Evolutionary conservation across 2,113 vertebrate species (phyloP).

Genomic region (Platysternon megacephalum): DNA sequence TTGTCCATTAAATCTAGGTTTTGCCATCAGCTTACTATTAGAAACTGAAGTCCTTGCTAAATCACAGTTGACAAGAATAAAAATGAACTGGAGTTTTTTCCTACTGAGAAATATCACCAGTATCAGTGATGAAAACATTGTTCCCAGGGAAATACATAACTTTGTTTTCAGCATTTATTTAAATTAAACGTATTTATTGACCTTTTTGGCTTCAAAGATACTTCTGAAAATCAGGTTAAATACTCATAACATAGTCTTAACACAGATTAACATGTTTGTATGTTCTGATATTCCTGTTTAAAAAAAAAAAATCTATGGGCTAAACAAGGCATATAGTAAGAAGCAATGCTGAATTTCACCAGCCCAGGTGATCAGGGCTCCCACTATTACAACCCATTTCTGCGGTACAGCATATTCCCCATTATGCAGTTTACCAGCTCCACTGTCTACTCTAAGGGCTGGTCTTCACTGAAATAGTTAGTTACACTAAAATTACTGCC

Average conservation of each 20-base stretch:
- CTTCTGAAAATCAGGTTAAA: neutral
- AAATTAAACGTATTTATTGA: constrained; percentile 11
- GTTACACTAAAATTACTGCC: neutral
- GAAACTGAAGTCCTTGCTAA: constrained; percentile 29
- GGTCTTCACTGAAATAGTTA: neutral
- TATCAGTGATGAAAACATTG: neutral
- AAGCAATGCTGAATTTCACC: neutral
- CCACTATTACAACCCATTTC: neutral
- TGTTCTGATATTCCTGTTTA: neutral
- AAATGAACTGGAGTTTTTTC: constrained; percentile 9
- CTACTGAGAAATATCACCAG: neutral
- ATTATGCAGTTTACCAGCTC: neutral
- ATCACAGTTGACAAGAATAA: constrained; percentile 3
- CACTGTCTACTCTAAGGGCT: too few relatives aligned
- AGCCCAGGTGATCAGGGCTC: neutral
- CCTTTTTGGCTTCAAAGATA: neutral
- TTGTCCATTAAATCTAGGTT: constrained; percentile 18
- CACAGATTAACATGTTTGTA: rapidly evolving
- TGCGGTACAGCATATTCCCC: neutral
- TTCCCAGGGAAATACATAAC: neutral
- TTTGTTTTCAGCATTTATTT: constrained; percentile 23
- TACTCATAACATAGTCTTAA: neutral
- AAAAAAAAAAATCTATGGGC: neutral
- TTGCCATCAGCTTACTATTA: constrained; percentile 3
- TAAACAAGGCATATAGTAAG: neutral